Evolutionary conservation across 2,797 vertebrate species (phyloP), one percentile per base, ranked within the genome.

Genomic region (Chelmon rostratus): DNA sequence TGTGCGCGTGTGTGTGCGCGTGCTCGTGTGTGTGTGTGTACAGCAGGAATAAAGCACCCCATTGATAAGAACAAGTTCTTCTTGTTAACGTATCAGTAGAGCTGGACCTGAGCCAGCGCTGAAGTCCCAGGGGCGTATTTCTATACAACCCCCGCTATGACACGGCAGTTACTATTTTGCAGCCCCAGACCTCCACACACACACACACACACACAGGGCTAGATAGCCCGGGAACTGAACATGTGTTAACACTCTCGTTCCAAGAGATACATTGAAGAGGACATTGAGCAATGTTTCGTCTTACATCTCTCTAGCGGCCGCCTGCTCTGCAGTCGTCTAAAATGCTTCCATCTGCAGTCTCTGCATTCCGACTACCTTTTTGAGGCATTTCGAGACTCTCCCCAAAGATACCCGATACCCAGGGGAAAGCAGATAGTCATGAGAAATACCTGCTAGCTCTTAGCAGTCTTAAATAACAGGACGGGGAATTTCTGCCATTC

Each of bases 51-150:
- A 94, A 95, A 95, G 92, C 83, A 68, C 74, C 83, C 92, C 93
- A 95, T 96, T 95, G 94, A 95, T 94, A 93, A 93, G 94, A 95
- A 96, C 95, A 95, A 95, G 94, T 94, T 95, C 93, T 94, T 94
- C 94, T 94, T 95, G 95, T 96, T 95, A 94, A 91, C 87, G 82
- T 95, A 94, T 94, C 93, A 93, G 93, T 79, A 11, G 83, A 91
- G 71, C 83, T 95, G 94, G 93, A 87, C 69, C 13, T 6, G 25
- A 75, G 93, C 94, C 93, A 94, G 78, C 0, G 1, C 56, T 85
- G 67, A 66, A 83, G 81, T 89, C 93, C 87, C 91, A 67, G 83
- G 91, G 89, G 92, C 68, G 76, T 90, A 88, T 88, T 94, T 76
- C 89, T 82, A 83, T 86, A 87, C 90, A 88, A 82, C 84, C 90